Evolutionary conservation across 2,888 invertebrate genomes (phyloP).

Genomic region (Zelleria hepariella): DNA sequence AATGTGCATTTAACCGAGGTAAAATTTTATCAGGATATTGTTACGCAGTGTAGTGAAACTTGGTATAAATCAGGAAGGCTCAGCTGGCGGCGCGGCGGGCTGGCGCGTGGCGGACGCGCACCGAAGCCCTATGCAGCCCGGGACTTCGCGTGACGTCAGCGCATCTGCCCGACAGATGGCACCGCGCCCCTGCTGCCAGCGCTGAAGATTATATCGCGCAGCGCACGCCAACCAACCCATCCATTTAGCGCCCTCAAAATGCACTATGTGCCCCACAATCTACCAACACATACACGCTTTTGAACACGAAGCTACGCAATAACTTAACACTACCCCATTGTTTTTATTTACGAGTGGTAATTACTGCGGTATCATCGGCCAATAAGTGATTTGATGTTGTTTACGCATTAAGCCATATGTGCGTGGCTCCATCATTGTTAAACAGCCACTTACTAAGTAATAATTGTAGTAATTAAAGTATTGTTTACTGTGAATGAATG

Average conservation of each 20-base stretch:
- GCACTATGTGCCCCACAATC: constrained; percentile 16
- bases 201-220: constrained; percentile 58
- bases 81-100: constrained; percentile 24
- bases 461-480: constrained; percentile 18
- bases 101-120: constrained; percentile 42
- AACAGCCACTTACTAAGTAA: constrained; percentile 20
- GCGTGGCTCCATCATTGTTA: constrained; percentile 5
- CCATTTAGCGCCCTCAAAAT: constrained; percentile 25
- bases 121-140: constrained; percentile 21
- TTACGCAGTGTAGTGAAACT: not conserved
- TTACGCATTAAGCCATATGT: constrained; percentile 27
- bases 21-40: not conserved
- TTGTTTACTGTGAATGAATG: constrained; percentile 7
- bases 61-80: constrained; percentile 58
- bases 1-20: not conserved
- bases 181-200: constrained; percentile 34
- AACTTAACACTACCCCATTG: constrained; percentile 25
- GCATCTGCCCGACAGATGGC: constrained; percentile 70
- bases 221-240: constrained; percentile 21
- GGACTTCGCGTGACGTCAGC: constrained; percentile 68
- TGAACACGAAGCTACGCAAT: constrained; percentile 14
- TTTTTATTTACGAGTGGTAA: constrained; percentile 46
- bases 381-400: constrained; percentile 45
- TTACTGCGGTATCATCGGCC: constrained; percentile 41
- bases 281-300: constrained; percentile 16